Conservation (phyloP, 2,797 vertebrate species). For the Urosaurus nigricauda region DNA sequence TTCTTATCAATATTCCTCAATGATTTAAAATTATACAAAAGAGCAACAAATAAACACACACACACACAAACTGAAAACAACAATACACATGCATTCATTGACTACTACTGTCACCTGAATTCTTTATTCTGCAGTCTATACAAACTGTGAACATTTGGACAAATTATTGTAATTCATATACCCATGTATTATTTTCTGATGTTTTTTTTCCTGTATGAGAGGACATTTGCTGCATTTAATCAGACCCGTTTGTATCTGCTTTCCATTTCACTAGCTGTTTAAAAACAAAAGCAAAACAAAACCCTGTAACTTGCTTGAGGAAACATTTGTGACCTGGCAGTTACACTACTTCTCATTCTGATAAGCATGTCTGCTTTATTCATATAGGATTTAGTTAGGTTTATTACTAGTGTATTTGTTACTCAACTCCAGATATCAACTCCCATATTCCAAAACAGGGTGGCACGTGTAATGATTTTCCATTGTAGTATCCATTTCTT, state of each 20-base stretch:
- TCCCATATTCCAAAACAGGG: not conserved
- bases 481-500: not conserved
- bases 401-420: not conserved
- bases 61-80: not conserved
- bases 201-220: too few species aligned
- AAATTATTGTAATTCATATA: not conserved
- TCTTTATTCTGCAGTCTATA: not conserved
- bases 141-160: not conserved
- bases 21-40: too few species aligned
- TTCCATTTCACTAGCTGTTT: not conserved
- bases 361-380: not conserved
- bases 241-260: not conserved
- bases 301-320: not conserved
- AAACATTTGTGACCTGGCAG: not conserved
- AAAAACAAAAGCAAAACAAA: rapidly evolving
- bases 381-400: not conserved
- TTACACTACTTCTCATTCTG: not conserved
- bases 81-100: not conserved
- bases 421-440: not conserved
- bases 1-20: too few species aligned
- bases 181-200: not conserved
- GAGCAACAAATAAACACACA: not conserved
- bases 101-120: not conserved
- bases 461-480: not conserved
- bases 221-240: not conserved